Conservation (phyloP, 2,888 invertebrate genomes). For the Anorthoa munda region DNA sequence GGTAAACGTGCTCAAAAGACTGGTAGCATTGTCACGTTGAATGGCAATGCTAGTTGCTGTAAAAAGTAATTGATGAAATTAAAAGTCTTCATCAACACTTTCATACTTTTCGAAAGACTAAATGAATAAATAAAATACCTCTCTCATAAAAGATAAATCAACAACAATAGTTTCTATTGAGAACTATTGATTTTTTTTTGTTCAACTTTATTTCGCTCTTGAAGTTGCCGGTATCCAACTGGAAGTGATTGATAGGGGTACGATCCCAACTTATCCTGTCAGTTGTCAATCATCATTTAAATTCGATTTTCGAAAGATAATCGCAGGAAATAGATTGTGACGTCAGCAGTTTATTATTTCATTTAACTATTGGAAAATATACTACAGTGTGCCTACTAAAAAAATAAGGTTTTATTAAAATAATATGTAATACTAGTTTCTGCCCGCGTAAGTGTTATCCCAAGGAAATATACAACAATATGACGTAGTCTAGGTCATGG, state of each 20-base stretch:
- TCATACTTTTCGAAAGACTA: background rate
- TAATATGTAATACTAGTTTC: too few relatives aligned
- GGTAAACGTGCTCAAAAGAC: too few relatives aligned
- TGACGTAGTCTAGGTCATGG: too few relatives aligned
- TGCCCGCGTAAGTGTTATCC: too few relatives aligned
- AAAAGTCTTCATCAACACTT: too few relatives aligned
- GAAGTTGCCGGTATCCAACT: background rate
- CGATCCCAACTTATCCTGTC: constrained; percentile 26
- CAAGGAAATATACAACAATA: too few relatives aligned
- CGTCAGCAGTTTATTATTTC: background rate
- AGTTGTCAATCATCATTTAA: constrained; percentile 34
- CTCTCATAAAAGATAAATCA: background rate
- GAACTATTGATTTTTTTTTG: constrained; percentile 1
- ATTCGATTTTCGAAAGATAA: constrained; percentile 2
- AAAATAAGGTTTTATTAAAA: too few relatives aligned
- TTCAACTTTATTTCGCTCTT: background rate
- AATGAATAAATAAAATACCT: too few relatives aligned
- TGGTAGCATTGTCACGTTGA: too few relatives aligned
- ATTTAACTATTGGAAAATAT: background rate
- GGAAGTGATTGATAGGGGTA: constrained; percentile 29
- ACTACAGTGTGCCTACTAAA: background rate
- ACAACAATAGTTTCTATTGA: background rate
- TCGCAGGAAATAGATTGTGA: constrained; percentile 1
- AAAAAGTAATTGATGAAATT: too few relatives aligned
- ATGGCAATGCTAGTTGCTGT: too few relatives aligned